Conservation (phyloP, 1,140 invertebrate species). For the Ceratina japonica region DNA sequence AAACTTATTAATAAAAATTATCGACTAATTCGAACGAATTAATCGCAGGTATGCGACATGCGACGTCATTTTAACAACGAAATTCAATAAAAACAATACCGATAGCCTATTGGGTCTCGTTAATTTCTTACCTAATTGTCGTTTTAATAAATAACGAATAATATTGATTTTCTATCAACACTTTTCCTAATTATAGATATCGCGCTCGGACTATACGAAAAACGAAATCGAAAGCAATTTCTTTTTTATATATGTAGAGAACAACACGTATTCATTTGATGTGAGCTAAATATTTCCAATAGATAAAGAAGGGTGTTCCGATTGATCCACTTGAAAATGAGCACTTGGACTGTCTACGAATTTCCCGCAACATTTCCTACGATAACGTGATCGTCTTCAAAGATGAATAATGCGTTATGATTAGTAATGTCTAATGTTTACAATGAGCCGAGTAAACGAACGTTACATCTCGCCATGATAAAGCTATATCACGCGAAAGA, state of each 20-base stretch:
- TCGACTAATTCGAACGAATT: neutral
- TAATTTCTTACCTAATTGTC: neutral
- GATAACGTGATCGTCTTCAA: neutral
- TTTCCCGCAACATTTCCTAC: too few relatives aligned
- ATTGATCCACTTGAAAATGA: too few relatives aligned
- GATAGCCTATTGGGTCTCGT: neutral
- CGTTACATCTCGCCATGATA: slow-evolving; percentile 64
- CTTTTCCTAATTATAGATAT: too few relatives aligned
- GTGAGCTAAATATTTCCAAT: too few relatives aligned
- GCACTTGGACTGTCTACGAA: too few relatives aligned
- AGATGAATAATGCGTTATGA: neutral
- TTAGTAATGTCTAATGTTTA: slow-evolving; percentile 6
- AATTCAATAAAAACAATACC: neutral
- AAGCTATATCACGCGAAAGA: slow-evolving; percentile 55
- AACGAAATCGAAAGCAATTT: too few relatives aligned
- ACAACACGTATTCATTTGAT: too few relatives aligned
- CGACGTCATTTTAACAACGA: neutral
- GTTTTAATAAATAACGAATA: too few relatives aligned
- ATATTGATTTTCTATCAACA: too few relatives aligned
- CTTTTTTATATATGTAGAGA: too few relatives aligned
- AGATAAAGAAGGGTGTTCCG: too few relatives aligned
- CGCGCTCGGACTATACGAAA: too few relatives aligned
- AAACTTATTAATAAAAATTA: neutral
- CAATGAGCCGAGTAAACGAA: slow-evolving; percentile 52
- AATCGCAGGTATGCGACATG: neutral